Base-by-base conservation (phyloP, 2,888 invertebrate species). In the Heliconius ismenius region DNA sequence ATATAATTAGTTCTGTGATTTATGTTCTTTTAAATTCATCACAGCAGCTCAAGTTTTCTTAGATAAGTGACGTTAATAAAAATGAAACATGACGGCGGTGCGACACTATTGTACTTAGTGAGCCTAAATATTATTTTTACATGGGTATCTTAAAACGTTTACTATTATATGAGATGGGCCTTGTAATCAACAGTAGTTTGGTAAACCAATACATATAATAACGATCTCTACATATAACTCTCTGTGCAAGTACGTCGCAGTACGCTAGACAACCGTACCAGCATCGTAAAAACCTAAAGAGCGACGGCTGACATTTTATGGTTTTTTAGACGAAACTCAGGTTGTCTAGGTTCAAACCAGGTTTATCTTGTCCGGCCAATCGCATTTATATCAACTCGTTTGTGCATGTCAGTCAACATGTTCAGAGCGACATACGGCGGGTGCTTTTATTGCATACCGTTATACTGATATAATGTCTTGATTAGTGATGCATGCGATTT, bases 371-470 rank as follows among this genome's bases (percentile, higher is more conserved):
- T 75, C 79, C 74, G 64, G 62, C 75, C 76, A 65, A 79, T 78
- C 78, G 78, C 78, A 75, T 81, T 79, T 76, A 78, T 80, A 81
- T 81, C 78, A 81, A 79, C 77, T 79, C 76, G 80, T 80, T 78
- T 77, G 70, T 81, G 76, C 79, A 80, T 78, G 76, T 78, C 76
- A 39, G 70, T 78, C 79, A 78, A 77, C 76, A 73, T 79, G 74
- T 75, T 63, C 73, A 13, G 73, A 74, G 76, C 74, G 73, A 75
- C 76, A 78, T 73, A 72, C 60, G 70, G 76, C 78, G 78, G 78
- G 75, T 76, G 79, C 75, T 73, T 75, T 78, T 76, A 73, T 69
- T 65, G 39, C 43, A 72, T 62, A 76, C 79, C 78, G 79, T 78
- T 79, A 79, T 64, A 78, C 73, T 78, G 75, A 79, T 75, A 73